These are phyloP conservation scores for Turritopsis dohrnii DNA, from an alignment of 30 jellyfish, hydroid and myxozoan species.

Conservation along the genomic window DNA sequence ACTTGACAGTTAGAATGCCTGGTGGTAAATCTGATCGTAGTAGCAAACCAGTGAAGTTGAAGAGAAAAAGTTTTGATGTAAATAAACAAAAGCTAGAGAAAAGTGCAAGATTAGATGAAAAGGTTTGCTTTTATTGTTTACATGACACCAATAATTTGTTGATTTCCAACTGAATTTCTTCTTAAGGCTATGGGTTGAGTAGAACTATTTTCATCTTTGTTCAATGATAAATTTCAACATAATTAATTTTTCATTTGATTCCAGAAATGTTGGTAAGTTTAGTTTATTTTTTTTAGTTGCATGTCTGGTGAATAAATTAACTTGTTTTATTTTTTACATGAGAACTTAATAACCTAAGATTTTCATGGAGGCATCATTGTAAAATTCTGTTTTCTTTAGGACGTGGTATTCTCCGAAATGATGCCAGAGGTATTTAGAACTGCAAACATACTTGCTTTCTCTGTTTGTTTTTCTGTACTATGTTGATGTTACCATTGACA, in stretches of 20 bases:
- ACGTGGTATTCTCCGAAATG: neutral
- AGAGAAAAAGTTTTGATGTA: constrained; percentile 1
- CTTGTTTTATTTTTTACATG: neutral
- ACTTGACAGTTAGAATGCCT: neutral
- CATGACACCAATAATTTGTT: neutral
- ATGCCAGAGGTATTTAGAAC: constrained; percentile 18
- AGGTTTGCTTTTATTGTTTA: neutral
- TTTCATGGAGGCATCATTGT: no score
- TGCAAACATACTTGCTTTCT: neutral
- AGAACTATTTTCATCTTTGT: no score
- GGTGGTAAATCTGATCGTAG: neutral
- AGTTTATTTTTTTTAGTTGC: neutral
- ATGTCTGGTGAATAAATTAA: neutral
- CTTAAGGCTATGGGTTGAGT: no score
- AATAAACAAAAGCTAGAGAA: neutral
- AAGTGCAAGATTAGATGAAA: constrained; percentile 12
- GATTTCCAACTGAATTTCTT: no score
- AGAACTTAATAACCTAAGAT: no score
- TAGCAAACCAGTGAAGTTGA: constrained; percentile 9
- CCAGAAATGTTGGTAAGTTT: no score
- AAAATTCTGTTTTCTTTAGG: neutral
- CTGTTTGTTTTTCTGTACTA: neutral
- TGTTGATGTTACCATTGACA: no score
- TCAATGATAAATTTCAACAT: no score
- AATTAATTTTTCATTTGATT: no score